Base-by-base conservation (phyloP, 2,888 invertebrate genomes). In the Physocephala rufipes region DNA sequence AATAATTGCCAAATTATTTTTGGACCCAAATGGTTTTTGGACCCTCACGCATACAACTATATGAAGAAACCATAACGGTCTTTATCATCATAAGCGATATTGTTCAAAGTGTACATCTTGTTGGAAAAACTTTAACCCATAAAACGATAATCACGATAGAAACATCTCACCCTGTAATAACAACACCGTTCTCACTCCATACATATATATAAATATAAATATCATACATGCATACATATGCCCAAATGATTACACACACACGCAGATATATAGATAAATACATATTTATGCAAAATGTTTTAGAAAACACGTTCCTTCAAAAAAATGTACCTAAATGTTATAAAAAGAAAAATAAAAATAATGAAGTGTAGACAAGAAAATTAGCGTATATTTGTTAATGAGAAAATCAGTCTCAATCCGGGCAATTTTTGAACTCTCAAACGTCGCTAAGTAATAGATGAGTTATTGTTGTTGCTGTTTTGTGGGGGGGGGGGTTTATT, bases 1-100 rank as follows among this genome's bases (percentile, higher is more conserved):
- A 82, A 82, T 84, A 83, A 84, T 77, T 62, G 61, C 51, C 71
- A 59, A 55, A 9, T 12, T 9, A 3, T 16, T 36, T n/a, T n/a
- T n/a, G n/a, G n/a, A n/a, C n/a, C n/a, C n/a, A n/a, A n/a, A n/a
- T n/a, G n/a, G n/a, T n/a, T n/a, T 4, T 16, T 19, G 26, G 36
- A 36, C 43, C n/a, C n/a, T 30, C 13, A 53, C 47, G 59, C 24
- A 62, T 64, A 64, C 30, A 67, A 26, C 28, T 66, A 24, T 24
- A 28, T 12, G 24, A 64, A 4, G 63, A 53, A 65, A 43, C 45
- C 61, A 49, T 51, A 13, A 55, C 21, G 26, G n/a, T n/a, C n/a
- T n/a, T n/a, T 9, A 36, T 36, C 36, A 36, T 7, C 49, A 49
- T 13, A 19, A 19, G 26, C 59, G 59, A 7, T 36, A 36, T 36